Evolutionary conservation across 2,888 invertebrate species (phyloP), one percentile per base, ranked within the genome.

Genomic region (Argyra leucocephala): DNA sequence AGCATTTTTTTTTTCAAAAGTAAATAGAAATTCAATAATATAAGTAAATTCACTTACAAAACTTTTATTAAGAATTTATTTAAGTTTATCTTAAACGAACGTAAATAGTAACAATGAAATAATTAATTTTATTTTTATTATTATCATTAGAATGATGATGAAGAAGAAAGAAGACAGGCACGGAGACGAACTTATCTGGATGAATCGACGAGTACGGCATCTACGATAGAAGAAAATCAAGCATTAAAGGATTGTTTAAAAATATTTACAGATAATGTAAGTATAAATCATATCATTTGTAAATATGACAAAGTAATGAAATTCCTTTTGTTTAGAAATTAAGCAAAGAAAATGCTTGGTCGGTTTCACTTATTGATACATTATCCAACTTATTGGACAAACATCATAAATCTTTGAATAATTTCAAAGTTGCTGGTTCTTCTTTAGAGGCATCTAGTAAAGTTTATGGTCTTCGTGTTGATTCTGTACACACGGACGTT

Each of bases 391-490:
- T 93, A 81, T 75, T 93, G n/a, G 82, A 84, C 58, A 85, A 87
- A 64, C 87, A 87, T 73, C 87, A 89, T 74, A 82, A 84, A 2
- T 85, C 87, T 9, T 82, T 90, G 80, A 87, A 88, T 67, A 85
- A 86, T 73, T 81, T 90, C 63, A 86, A 91, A 84, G 86, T 91
- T 15, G 93, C 91, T 1, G 90, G 92, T 62, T 89, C 89, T 0
- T 89, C 94, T 0, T 80, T 96, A 63, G 95, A 95, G 76, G 93
- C 93, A 0, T 91, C 93, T 10, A 86, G 92, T 0, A 90, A 91
- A 75, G 93, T 95, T 64, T 95, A 95, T 78, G 88, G 91, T 0
- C 86, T 88, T 67, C 83, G 94, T 67, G 95, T 96, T 0, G 95
- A 96, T 78, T 88, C 88, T 57, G 85, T 94, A 12, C 89, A 94